Conservation (phyloP, 2,888 invertebrate species). For the Hydrotaea cyrtoneurina region DNA sequence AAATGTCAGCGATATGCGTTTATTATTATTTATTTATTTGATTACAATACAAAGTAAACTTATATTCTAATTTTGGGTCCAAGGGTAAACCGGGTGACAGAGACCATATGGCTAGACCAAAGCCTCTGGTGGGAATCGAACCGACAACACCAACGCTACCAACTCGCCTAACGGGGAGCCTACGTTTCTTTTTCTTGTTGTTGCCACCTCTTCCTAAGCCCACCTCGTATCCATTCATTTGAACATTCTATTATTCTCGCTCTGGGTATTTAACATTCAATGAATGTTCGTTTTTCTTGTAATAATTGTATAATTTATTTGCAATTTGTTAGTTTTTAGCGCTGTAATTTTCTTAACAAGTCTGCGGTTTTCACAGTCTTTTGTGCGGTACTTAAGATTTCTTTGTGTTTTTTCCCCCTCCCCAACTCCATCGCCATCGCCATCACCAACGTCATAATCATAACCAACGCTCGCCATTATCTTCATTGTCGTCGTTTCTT, state of each 20-base stretch:
- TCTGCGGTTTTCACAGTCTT: slow-evolving; percentile 1
- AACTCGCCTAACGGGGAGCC: no score
- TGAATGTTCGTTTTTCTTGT: slow-evolving; percentile 45
- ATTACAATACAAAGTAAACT: no score
- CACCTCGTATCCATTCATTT: background rate
- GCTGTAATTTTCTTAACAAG: slow-evolving; percentile 39
- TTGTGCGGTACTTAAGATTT: background rate
- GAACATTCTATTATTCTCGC: slow-evolving; percentile 16
- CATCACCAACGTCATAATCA: background rate
- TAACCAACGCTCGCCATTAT: background rate
- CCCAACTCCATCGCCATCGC: background rate
- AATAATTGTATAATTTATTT: slow-evolving; percentile 40
- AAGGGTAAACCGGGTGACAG: no score
- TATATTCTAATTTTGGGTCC: no score
- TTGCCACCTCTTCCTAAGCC: background rate
- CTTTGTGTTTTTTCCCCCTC: background rate
- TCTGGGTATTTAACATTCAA: slow-evolving; percentile 20
- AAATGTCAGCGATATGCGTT: no score
- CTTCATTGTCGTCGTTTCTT: background rate
- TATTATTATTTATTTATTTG: no score
- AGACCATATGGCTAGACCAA: no score
- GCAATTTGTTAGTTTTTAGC: slow-evolving; percentile 36
- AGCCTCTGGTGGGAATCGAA: no score
- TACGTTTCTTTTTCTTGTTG: background rate
- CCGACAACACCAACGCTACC: no score